Evolutionary conservation across 1,140 invertebrate species (phyloP), one percentile per base, ranked within the genome.

Genomic region (Panonychus citri): DNA sequence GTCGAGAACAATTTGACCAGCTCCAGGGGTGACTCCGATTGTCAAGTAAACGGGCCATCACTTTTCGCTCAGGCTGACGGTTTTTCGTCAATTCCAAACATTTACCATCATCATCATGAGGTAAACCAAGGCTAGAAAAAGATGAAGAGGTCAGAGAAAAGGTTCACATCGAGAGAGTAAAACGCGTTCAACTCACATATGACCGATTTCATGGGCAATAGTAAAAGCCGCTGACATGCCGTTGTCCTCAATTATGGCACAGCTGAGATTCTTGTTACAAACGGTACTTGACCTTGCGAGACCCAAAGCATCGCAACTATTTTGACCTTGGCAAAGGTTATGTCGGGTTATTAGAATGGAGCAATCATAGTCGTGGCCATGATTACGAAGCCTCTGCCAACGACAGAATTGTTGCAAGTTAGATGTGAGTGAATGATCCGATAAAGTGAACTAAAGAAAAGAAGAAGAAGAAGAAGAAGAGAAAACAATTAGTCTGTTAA

Each of bases 171-270:
- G 25, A 48, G 24, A 55, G 57, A 52, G 30, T 4, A 49, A 21
- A 17, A 43, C 42, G 7, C 15, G 5, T 7, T 12, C n/a, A 54
- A 74, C 83, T 77, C 76, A 85, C 79, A 89, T 77, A 65, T 93
- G 88, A 43, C 86, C 88, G 53, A 91, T 74, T 72, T 93, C 87
- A 63, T 91, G 86, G 24, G 86, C 85, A 58, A 91, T 87, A 12
- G 87, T 90, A 65, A 90, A 93, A 3, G 85, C 85, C 19, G 87
- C 82, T 7, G 81, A 79, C 8, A 93, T 74, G 2, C 88, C 88
- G 64, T 86, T 89, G 65, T 93, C 88, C 67, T 84, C 83, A 27
- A 89, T 82, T 58, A 93, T 80, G 10, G 87, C 81, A 69, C 88
- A 93, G 62, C 81, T 82, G 15, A 77, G 75, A 49, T 74, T 68